Conservation (phyloP, 2,113 vertebrate species). For the Brachypteracias leptosomus region DNA sequence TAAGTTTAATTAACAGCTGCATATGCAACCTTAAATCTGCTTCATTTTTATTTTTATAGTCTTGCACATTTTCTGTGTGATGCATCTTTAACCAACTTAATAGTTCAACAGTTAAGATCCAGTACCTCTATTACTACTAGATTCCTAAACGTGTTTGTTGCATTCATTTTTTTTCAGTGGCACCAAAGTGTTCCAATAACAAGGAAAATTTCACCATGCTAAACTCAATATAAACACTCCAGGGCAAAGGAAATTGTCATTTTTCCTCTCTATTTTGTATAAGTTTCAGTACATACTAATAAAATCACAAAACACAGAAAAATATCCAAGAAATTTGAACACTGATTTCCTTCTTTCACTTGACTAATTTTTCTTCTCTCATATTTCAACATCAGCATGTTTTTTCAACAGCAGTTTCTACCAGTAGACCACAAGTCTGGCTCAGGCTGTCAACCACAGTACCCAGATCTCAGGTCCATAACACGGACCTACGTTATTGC, state of each 20-base stretch:
- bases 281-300: neutral
- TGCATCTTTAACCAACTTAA: neutral
- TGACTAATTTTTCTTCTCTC: neutral
- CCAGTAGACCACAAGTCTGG: neutral
- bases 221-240: neutral
- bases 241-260: neutral
- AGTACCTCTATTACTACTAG: neutral
- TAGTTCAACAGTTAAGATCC: neutral
- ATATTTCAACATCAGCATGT: neutral
- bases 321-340: neutral
- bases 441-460: neutral
- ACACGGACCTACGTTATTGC: neutral
- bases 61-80: neutral
- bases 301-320: neutral
- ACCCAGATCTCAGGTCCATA: neutral
- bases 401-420: neutral
- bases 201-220: neutral
- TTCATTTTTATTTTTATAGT: neutral
- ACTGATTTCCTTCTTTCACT: neutral
- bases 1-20: neutral
- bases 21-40: neutral
- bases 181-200: neutral
- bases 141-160: neutral
- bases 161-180: neutral
- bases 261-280: neutral